Base-by-base conservation (phyloP, 53 echinoderm and acorn worm genomes). In the Holothuria scabra region DNA sequence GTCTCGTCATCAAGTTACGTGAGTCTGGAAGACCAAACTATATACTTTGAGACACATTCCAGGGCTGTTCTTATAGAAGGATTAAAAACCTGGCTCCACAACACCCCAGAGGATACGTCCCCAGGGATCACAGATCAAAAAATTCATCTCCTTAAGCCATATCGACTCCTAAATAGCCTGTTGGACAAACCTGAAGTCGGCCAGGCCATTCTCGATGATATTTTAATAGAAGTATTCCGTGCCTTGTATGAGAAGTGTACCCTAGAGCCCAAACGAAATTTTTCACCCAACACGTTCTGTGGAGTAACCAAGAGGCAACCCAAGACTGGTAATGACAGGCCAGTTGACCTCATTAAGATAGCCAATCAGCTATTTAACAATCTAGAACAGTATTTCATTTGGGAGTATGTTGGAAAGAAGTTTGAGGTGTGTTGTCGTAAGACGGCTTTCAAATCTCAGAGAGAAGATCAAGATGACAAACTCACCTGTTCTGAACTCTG, bases 361-460 rank as follows among this genome's bases (percentile, higher is more conserved):
- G 99, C 99, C 29, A 99, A 99, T 35, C 74, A 95, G 66, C 91
- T 99, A 71, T 99, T 99, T 60, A 91, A 91, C 57, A 91, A 85
- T 12, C 94, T 99, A 83, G 99, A 99, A 80, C 89, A 95, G 6
- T 93, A 89, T 87, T 99, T 99, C 82, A 92, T 99, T 85, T 99
- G 99, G 99, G 99, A 99, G 61, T 99, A 93, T 81, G 87, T 99
- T 4, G 95, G 94, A 0, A 81, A 87, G 83, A 84, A 91, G 76
- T 99, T 95, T 89, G 99, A 99, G 52, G 58, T 81, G 32, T 99
- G 99, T 84, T 99, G 99, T 62, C 94, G 90, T 41, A 85, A 90
- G 52, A 91, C 87, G 14, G 94, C 88, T 1, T 38, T 91, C 55
- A 72, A 87, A 33, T 64, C 55, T 13, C 76, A 86, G 65, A 52